Conservation (phyloP, 2,113 vertebrate species). For the Chascanopsetta lugubris region DNA sequence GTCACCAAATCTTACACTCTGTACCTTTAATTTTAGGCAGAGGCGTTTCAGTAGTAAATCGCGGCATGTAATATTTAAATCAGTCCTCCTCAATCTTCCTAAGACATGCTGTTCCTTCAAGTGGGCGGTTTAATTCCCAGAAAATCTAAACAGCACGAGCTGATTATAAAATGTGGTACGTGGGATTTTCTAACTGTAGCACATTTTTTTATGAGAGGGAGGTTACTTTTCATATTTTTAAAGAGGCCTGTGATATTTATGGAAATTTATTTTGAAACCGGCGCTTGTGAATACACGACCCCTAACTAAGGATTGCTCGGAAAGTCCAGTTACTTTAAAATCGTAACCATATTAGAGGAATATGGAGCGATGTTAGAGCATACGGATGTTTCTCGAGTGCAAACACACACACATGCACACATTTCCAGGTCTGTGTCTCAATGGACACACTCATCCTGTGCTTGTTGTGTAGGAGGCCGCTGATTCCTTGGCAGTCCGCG, state of each 20-base stretch:
- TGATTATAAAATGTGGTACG: slow-evolving; percentile 16
- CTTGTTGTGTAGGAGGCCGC: slow-evolving; percentile 49
- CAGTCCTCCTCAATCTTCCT: neutral
- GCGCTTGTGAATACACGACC: too few species aligned
- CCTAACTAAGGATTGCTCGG: too few species aligned
- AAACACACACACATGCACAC: slow-evolving; percentile 9
- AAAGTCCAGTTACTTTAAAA: slow-evolving; percentile 2
- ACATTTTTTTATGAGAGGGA: slow-evolving; percentile 7
- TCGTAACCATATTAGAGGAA: slow-evolving; percentile 20
- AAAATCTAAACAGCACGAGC: slow-evolving; percentile 6
- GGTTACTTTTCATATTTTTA: neutral
- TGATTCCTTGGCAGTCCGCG: slow-evolving; percentile 47
- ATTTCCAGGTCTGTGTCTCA: slow-evolving; percentile 26
- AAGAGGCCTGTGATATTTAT: too few species aligned
- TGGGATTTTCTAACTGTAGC: neutral
- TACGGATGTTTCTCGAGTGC: slow-evolving; percentile 4
- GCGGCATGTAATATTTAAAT: slow-evolving; percentile 1
- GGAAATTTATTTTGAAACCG: too few species aligned
- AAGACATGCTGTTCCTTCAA: neutral
- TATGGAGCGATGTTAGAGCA: slow-evolving; percentile 7
- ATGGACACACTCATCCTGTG: slow-evolving; percentile 27
- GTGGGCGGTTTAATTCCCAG: slow-evolving; percentile 10
- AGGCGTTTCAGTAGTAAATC: neutral
- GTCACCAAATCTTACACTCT: too few species aligned
- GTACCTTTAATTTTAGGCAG: too few species aligned